Evolutionary conservation across 2,888 invertebrate species (phyloP).

Genomic region (Lymantria dispar): DNA sequence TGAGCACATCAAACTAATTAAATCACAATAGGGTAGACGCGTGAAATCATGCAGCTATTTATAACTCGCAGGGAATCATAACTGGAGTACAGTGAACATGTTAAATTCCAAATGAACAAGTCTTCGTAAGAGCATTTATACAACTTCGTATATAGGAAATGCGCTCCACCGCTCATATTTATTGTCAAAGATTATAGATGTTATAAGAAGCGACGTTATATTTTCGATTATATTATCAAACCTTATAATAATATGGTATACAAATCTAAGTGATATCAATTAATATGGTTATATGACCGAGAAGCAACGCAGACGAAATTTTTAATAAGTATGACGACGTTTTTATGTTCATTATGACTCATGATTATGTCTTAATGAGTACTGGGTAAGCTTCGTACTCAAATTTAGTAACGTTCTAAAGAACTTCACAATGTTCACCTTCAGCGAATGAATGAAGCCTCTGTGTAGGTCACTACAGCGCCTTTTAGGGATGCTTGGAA

Average conservation of each 20-base stretch:
- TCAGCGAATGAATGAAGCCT: too few species aligned
- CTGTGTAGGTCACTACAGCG: too few species aligned
- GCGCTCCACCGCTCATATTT: constrained; percentile 59
- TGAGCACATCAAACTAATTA: constrained; percentile 52
- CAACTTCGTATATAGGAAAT: constrained; percentile 60
- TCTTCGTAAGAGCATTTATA: constrained; percentile 60
- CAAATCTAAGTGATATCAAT: neutral
- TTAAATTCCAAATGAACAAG: constrained; percentile 71
- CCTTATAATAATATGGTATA: neutral
- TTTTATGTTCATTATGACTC: too few species aligned
- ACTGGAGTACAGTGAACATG: constrained; percentile 42
- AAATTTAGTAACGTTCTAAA: too few species aligned
- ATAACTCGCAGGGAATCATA: constrained; percentile 47
- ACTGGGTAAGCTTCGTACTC: too few species aligned
- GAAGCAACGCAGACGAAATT: neutral
- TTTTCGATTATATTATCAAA: neutral
- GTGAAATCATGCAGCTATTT: constrained; percentile 62
- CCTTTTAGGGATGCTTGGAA: too few species aligned
- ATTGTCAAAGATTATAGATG: constrained; percentile 55
- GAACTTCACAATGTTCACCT: too few species aligned
- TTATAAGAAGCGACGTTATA: neutral
- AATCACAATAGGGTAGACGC: constrained; percentile 48
- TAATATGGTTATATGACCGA: neutral
- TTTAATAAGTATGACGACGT: too few species aligned
- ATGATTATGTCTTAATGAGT: too few species aligned